Evolutionary conservation across 2,797 vertebrate genomes (phyloP), one percentile per base, ranked within the genome.

Genomic region (Halcyon leucocephala): DNA sequence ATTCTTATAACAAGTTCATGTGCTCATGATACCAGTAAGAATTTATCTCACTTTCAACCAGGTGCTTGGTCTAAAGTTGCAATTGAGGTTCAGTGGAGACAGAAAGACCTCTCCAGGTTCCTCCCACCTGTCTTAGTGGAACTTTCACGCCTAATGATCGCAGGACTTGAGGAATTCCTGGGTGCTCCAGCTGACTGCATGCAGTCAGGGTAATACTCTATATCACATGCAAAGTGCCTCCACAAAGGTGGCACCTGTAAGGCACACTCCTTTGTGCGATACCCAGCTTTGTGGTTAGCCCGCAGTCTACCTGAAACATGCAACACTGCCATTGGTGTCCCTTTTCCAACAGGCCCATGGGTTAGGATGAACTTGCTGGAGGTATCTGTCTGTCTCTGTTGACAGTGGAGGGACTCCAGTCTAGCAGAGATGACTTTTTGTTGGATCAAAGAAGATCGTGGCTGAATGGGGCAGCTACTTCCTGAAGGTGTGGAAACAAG

Each of bases 321-420:
- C 14, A 41, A 48, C 26, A 16, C 4, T 25, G n/a, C 60, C 72
- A 0, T 14, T 0, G 0, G 3, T 35, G 42, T 31, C 35, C n/a
- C 44, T 57, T 55, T 61, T 52, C 67, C 51, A 72, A 2, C 3
- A 66, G 44, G 4, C 24, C 81, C 15, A 4, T 14, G 39, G 9
- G 22, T 71, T 25, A 14, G 31, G 8, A 85, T 28, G 28, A 70
- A 6, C n/a, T 60, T 21, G 12, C 41, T 31, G 15, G 57, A 61
- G 70, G 26, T 57, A 15, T 31, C 39, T 41, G 7, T 26, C 66
- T 82, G 28, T 55, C 74, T 37, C 70, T 65, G 0, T 5, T 25
- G 37, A 14, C 9, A 25, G 14, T 5, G 29, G 31, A 48, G 31
- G 39, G 57, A 55, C 33, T 33, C 49, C 19, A 31, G 14, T 24